phyloP scores from a whole-genome alignment of 2,113 vertebrate genomes.

The Uria lomvia region DNA sequence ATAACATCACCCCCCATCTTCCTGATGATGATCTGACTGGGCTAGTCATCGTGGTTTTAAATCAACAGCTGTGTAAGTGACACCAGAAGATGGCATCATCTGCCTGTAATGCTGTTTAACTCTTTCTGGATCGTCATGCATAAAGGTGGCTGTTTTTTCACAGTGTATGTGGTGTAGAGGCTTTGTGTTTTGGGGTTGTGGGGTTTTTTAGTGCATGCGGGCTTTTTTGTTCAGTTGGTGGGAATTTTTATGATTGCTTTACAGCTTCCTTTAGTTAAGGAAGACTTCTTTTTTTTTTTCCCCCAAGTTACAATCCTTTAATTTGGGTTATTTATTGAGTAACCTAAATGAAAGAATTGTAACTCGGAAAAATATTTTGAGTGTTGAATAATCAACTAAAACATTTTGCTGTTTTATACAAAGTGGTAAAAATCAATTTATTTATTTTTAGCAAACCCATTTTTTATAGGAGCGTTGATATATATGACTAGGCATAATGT shows the following conservation, averaged over 20 bases:
- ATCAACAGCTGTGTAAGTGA: neutral
- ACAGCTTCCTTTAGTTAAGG: neutral
- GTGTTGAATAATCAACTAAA: neutral
- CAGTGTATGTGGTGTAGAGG: rapidly evolving
- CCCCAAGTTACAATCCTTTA: neutral
- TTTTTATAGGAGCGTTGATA: neutral
- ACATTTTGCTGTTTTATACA: neutral
- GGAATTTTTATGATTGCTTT: neutral
- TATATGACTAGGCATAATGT: neutral
- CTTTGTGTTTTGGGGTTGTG: rapidly evolving
- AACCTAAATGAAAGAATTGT: neutral
- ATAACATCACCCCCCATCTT: neutral
- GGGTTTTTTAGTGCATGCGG: neutral
- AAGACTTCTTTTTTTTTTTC: neutral
- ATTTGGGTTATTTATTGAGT: neutral
- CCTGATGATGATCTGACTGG: neutral
- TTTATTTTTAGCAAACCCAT: neutral
- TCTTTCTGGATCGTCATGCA: neutral
- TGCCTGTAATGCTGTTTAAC: constrained; percentile 31
- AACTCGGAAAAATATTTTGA: neutral
- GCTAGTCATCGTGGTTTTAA: neutral
- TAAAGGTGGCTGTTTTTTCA: neutral
- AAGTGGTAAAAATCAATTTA: neutral
- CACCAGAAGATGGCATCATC: constrained; percentile 40
- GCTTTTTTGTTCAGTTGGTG: rapidly evolving